Base-by-base conservation (phyloP, 2,113 vertebrate genomes). In the Leptocoma aspasia region DNA sequence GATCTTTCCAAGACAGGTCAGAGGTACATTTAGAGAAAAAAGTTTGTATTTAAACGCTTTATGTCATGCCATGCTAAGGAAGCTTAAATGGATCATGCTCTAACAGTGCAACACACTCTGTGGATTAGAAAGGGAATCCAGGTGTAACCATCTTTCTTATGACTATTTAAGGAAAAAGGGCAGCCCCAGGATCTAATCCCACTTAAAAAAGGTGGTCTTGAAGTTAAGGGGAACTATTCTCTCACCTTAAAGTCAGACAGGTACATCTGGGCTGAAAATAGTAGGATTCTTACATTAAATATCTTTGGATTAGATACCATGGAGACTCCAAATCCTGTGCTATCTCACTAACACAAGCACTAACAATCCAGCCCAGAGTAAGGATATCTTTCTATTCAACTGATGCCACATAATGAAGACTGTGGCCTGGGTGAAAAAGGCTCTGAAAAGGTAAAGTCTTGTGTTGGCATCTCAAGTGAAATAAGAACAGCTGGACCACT, bases 91-190 rank as follows among this genome's bases (percentile, higher is more conserved):
- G 47, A 33, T 78, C 44, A 30, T 28, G 24, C 4, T 73, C 0
- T 30, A 78, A 83, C 50, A 61, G 24, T 64, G 44, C 28, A 21
- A 37, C 22, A 5, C 27, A 78, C 42, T n/a, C 35, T 73, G 37
- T 44, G 60, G 21, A 59, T 80, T 68, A 45, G 50, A 45, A 82
- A 78, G 60, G 28, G 50, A 82, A 82, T 53, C 15, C 50, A 70
- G 54, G 42, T 0, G 0, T 33, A 47, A 52, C 4, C 22, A 41
- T 20, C 50, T 82, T 73, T 28, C 2, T 63, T 63, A 71, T 4
- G 56, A 69, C 30, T 61, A 31, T 61, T 45, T 73, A 57, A 73
- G 16, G 10, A 35, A 41, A 84, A 52, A 68, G 13, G 15, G 22
- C 31, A 83, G 75, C 19, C 37, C 9, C 3, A 53, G n/a, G 42